These are phyloP conservation scores for Pseudomyrmex concolor DNA, from an alignment of 1,140 invertebrate genomes.

Conservation along the genomic window DNA sequence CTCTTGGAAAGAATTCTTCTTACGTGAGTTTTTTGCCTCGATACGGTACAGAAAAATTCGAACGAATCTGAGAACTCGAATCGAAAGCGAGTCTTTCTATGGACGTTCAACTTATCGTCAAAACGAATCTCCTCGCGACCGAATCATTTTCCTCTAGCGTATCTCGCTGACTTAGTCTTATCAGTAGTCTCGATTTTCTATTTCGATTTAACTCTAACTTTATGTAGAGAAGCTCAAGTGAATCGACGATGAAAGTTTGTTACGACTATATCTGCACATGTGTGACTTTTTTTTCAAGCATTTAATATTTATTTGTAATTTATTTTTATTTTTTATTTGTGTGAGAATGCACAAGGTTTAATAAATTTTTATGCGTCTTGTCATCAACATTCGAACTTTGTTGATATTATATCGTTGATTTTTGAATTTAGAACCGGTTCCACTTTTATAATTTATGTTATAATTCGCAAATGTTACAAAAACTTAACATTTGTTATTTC, in stretches of 20 bases:
- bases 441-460: no score
- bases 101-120: constrained; percentile 21
- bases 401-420: no score
- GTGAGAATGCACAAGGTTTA: no score
- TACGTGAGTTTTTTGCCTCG: background rate
- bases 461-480: no score
- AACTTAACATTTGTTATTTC: no score
- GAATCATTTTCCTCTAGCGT: constrained; percentile 1
- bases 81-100: constrained; percentile 6
- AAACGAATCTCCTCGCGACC: constrained; percentile 26
- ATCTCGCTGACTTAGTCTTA: background rate
- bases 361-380: no score
- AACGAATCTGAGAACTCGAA: constrained; percentile 20
- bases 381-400: no score
- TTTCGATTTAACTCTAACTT: constrained; percentile 17
- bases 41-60: background rate
- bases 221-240: background rate
- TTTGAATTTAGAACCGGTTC: no score
- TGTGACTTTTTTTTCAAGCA: background rate
- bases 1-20: background rate
- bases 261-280: background rate
- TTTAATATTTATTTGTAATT: background rate
- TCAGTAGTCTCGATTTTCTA: constrained; percentile 3
- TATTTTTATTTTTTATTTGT: no score
- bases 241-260: no score